Evolutionary conservation across 2,888 invertebrate species (phyloP), one percentile per base, ranked within the genome.

Genomic region (Brachycybe producta): DNA sequence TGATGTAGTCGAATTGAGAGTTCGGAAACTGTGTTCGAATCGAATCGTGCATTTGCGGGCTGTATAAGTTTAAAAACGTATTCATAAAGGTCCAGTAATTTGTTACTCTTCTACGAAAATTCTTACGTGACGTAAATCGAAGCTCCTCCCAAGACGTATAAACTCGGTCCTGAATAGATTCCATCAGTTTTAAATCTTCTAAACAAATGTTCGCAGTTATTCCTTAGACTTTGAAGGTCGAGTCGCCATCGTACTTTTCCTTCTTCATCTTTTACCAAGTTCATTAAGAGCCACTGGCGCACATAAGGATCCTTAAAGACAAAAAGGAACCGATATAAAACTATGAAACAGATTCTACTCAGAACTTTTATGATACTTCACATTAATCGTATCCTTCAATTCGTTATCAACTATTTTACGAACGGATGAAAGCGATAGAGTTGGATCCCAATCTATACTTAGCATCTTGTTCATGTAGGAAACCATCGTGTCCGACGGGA

Each of bases 111-210:
- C n/a, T 15, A 47, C 40, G 1, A 27, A 4, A 41, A 17, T 3
- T 67, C 72, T 71, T 70, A 82, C 82, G 74, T 54, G 1, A 58
- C 55, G 49, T 55, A 58, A 26, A 51, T 45, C 11, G 57, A 57
- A n/a, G 77, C 70, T 13, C 71, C 75, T 47, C 94, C 94, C 54
- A 80, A 85, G 52, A 95, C 70, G 66, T 95, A 94, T 5, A 88
- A 65, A 1, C 84, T 80, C 2, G 84, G 82, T 2, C 84, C 83
- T 53, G 68, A 64, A 60, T 75, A 82, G 24, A 51, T 42, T 49
- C 57, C 51, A n/a, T n/a, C n/a, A 19, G 72, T 59, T 0, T 84
- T 83, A 67, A 86, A 84, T 23, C 65, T 64, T 3, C 78, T 73
- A 45, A 87, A 75, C 35, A 41, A 36, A 32, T 78, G 70, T 1